phyloP scores from a whole-genome alignment of 2,797 vertebrate genomes.

The Myiotriccus ornatus region DNA sequence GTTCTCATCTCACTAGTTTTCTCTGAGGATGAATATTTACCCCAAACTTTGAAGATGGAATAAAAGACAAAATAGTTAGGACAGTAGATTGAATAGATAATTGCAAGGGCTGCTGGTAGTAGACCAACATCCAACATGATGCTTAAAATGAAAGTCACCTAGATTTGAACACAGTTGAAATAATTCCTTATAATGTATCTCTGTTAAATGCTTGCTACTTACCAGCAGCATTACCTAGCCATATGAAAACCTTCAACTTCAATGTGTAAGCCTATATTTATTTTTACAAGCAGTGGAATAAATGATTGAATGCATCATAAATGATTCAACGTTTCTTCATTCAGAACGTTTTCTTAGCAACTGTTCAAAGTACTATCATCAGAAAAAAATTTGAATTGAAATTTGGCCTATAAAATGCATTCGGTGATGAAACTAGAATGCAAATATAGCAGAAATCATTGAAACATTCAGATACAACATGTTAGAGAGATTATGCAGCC shows the following conservation, averaged over 20 bases:
- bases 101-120: background rate
- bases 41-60: background rate
- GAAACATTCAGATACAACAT: background rate
- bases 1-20: background rate
- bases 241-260: background rate
- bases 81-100: background rate
- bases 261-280: background rate
- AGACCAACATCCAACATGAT: background rate
- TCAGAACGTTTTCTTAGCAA: conserved; percentile 7
- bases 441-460: background rate
- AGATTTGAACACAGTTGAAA: background rate
- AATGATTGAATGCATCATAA: conserved; percentile 19
- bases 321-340: background rate
- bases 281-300: conserved; percentile 3
- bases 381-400: background rate
- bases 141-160: background rate
- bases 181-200: background rate
- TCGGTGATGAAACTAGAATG: background rate
- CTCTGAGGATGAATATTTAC: background rate
- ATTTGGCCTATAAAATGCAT: background rate
- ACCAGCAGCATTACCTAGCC: background rate
- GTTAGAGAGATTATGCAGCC: background rate
- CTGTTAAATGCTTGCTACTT: background rate
- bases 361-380: background rate
- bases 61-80: background rate